Evolutionary conservation across 2,888 invertebrate species (phyloP).

Genomic region (Stictocephala bisonia): DNA sequence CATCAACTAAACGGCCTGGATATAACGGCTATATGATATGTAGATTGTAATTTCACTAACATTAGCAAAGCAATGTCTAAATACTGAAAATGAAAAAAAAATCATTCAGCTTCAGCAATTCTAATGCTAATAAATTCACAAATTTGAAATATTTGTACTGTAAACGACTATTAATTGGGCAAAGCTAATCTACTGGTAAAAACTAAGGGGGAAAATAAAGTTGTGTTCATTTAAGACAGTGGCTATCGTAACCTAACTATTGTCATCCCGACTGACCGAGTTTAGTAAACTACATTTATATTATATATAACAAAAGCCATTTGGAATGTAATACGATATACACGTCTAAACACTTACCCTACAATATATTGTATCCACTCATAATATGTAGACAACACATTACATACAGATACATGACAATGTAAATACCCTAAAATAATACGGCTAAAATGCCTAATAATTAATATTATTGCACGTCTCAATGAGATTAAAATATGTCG

Average conservation of each 20-base stretch:
- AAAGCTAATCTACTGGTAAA: conserved; percentile 39
- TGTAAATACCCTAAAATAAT: conserved; percentile 42
- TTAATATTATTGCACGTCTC: conserved; percentile 44
- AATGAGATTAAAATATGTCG: conserved; percentile 41
- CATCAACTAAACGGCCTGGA: conserved; percentile 30
- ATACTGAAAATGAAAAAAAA: background rate
- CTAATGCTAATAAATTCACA: conserved; percentile 42
- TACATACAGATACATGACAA: conserved; percentile 32
- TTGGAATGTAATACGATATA: conserved; percentile 43
- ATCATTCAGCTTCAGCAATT: background rate
- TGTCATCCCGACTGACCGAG: conserved; percentile 42
- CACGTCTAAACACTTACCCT: conserved; percentile 39
- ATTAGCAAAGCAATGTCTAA: conserved; percentile 27
- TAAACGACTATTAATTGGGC: conserved; percentile 41
- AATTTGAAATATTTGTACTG: conserved; percentile 43
- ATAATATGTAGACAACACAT: conserved; percentile 18
- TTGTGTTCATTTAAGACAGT: conserved; percentile 37
- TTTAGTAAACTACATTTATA: conserved; percentile 30
- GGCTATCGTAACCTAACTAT: conserved; percentile 44
- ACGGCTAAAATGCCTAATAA: conserved; percentile 40
- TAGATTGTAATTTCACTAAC: conserved; percentile 41
- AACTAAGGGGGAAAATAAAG: conserved; percentile 38
- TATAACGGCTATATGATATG: conserved; percentile 42
- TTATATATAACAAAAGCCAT: conserved; percentile 41
- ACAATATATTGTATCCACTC: conserved; percentile 36